Evolutionary conservation across 92 coral and sea anemone genomes (phyloP), one percentile per base, ranked within the genome.

Genomic region (Parazoanthus swiftii): DNA sequence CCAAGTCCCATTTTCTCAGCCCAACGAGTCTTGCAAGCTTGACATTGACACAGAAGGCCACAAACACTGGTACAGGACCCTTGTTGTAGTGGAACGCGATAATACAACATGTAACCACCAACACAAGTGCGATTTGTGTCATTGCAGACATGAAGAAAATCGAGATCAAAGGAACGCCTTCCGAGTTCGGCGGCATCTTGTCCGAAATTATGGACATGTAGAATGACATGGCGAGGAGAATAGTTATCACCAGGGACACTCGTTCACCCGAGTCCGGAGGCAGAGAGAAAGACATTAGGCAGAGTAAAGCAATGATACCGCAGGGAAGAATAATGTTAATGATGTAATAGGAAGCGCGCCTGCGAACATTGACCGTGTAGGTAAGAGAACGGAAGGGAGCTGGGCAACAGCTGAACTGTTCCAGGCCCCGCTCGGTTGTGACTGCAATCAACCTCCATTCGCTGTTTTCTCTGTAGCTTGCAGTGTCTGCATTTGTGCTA

Each of bases 221-320:
- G 26, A 80, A 51, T 14, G 84, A 51, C 73, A 81, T 56, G 15
- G 74, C 73, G 21, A 81, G 33, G 6, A 81, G 72, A 13, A 81
- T 58, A 5, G 85, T 81, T 58, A 81, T 58, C 18, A 37, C 26
- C 74, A 81, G 25, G 73, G 85, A 59, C 21, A 81, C 35, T 20
- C 85, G 73, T 36, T 81, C 85, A 33, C 85, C 74, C 15, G 85
- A 81, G 29, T 81, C 85, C 26, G 72, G 85, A 1, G 85, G 85
- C 16, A 81, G 48, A 1, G 16, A 37, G 74, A 81, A 81, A 35
- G 74, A 58, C 2, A 58, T 20, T 20, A 81, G 20, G 26, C 29
- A 4, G 70, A 81, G 71, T 16, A 81, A 15, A 14, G 85, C 85
- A 39, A 81, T 81, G 5, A 59, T 7, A 58, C 48, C 8, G 85